phyloP scores from a whole-genome alignment of 2,113 vertebrate species.

The Crotalus viridis region DNA sequence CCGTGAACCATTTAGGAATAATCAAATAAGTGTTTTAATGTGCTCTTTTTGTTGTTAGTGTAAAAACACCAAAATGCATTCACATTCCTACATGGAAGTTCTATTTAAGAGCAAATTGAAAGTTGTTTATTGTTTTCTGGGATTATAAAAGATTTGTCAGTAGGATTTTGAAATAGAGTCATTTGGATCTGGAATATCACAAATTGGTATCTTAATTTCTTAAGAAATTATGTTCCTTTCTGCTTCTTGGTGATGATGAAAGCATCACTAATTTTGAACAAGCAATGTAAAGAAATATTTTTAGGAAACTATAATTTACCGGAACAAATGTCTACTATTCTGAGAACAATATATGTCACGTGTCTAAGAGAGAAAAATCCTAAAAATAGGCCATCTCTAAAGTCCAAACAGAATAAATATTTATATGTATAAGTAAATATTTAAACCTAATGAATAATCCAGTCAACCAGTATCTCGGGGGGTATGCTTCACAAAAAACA shows the following conservation, averaged over 20 bases:
- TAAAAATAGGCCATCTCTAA: neutral
- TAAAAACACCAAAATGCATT: conserved; percentile 46
- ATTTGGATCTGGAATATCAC: neutral
- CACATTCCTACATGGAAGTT: conserved; percentile 34
- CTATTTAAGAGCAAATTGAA: conserved; percentile 28
- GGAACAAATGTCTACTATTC: conserved; percentile 28
- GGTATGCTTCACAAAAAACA: neutral
- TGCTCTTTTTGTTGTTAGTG: conserved; percentile 46
- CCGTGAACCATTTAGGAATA: conserved; percentile 38
- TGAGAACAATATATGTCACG: conserved; percentile 22
- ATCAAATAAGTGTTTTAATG: conserved; percentile 45
- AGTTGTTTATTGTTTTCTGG: conserved; percentile 32
- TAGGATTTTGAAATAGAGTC: neutral
- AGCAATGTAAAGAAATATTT: neutral
- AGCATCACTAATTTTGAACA: neutral
- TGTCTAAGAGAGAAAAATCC: conserved; percentile 1
- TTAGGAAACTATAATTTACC: conserved; percentile 20
- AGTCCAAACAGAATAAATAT: neutral
- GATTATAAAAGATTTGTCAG: conserved; percentile 11
- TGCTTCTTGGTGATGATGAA: neutral
- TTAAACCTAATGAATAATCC: neutral
- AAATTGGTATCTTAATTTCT: neutral
- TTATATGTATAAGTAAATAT: neutral
- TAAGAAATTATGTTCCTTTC: neutral
- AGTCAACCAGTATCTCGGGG: neutral